Conservation (phyloP, 2,113 vertebrate genomes). For the Amia ocellicauda region DNA sequence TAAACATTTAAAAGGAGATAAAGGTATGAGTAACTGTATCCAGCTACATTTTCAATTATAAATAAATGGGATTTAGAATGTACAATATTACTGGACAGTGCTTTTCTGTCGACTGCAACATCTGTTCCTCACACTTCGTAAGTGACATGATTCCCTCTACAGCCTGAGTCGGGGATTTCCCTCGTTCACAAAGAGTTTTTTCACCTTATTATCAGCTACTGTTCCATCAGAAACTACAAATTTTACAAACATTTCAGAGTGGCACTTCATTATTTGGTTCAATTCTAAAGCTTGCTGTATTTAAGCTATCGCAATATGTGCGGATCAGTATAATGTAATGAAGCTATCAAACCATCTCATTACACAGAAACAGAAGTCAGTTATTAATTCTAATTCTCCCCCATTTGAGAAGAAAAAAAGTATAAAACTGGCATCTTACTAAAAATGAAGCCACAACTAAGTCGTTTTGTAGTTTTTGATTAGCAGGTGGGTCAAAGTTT, state of each 20-base stretch:
- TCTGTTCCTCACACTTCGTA: too few species aligned
- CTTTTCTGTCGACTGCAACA: too few species aligned
- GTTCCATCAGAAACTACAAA: conserved; percentile 48
- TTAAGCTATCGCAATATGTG: conserved; percentile 7
- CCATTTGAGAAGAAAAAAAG: background rate
- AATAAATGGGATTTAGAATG: too few species aligned
- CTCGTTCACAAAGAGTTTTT: conserved; percentile 10
- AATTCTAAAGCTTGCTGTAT: conserved; percentile 1
- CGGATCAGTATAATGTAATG: background rate
- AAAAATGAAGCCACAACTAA: too few species aligned
- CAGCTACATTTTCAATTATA: too few species aligned
- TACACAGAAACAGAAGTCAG: background rate
- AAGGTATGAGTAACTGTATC: too few species aligned
- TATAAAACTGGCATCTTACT: background rate
- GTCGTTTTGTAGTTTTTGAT: too few species aligned
- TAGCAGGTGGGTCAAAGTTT: too few species aligned
- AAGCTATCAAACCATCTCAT: conserved; percentile 3
- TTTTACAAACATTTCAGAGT: conserved; percentile 41
- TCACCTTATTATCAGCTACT: conserved; percentile 29
- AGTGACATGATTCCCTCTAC: conserved; percentile 64
- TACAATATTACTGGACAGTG: too few species aligned
- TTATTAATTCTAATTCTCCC: background rate
- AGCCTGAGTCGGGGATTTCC: conserved; percentile 46
- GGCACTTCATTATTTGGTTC: conserved; percentile 37
- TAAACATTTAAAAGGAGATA: too few species aligned